Evolutionary conservation across 2,797 vertebrate genomes (phyloP), one percentile per base, ranked within the genome.

Genomic region (Hyperoplus lanceolatus): DNA sequence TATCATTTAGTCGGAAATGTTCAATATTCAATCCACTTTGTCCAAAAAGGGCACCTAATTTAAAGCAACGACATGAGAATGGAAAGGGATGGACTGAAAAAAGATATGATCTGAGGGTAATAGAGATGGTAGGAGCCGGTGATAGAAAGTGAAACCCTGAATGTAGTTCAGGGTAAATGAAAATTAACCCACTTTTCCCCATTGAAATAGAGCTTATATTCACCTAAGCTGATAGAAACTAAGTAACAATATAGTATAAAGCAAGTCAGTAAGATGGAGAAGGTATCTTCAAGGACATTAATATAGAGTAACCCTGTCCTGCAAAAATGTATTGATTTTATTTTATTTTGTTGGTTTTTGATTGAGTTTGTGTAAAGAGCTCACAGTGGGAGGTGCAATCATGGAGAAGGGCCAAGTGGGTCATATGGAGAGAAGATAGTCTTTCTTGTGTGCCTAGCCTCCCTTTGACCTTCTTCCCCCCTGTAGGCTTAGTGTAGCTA

Each of bases 381-480:
- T 9, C 43, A 41, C 8, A 15, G n/a, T 48, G n/a, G 59, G 53
- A 55, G 18, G 29, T 42, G 41, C 29, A 51, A 11, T 59, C 80
- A 77, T 62, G 48, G 66, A 73, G 65, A 79, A 79, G 80, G 70
- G 70, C 65, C 71, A 69, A 77, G 51, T 29, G 43, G 82, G 81
- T 89, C 69, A 62, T 62, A 82, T 77, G 60, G 77, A 90, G 73
- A 79, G 63, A 84, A 84, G 78, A 86, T 73, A 68, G 82, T 80
- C 77, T 87, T 90, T 83, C 62, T 86, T 84, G 79, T 90, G 90
- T 87, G 84, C 79, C 49, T 88, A 61, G 70, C 82, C 80, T 90
- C 81, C 57, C 84, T 83, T 88, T 92, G 90, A 93, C 90, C 87
- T 90, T 87, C 82, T 84, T 29, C 29, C 29, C 76, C 73, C 75